These are phyloP conservation scores for Micropterix aruncella DNA, from an alignment of 2,888 invertebrate genomes.

Conservation along the genomic window DNA sequence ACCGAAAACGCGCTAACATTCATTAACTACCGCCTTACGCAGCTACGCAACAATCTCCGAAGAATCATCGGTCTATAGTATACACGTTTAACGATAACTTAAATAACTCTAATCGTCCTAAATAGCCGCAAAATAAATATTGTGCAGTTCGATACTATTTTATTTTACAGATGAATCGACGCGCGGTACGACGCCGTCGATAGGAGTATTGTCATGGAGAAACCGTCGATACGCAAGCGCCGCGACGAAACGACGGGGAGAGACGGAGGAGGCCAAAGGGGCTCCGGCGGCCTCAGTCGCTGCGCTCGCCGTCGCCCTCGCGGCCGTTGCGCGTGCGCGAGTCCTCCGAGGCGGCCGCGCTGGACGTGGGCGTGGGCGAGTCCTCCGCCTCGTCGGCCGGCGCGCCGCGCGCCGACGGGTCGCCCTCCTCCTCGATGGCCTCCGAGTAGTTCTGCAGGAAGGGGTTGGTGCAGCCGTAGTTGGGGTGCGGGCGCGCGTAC, in stretches of 20 bases:
- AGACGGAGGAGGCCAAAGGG: too few relatives aligned
- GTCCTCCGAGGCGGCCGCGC: conserved; percentile 43
- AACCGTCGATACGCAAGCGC: too few relatives aligned
- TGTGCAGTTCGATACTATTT: too few relatives aligned
- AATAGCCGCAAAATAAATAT: neutral
- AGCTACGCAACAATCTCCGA: neutral
- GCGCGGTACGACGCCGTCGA: too few relatives aligned
- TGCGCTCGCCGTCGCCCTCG: conserved; percentile 40
- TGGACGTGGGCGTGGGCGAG: conserved; percentile 37
- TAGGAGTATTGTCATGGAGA: too few relatives aligned
- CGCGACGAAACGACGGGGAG: too few relatives aligned
- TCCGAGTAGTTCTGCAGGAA: conserved; percentile 42
- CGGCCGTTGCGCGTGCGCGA: conserved; percentile 34
- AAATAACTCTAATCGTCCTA: neutral
- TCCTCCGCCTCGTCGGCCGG: conserved; percentile 22
- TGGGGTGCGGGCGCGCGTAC: conserved; percentile 8
- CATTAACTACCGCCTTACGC: neutral
- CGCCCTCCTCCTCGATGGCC: conserved; percentile 26
- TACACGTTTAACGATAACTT: neutral
- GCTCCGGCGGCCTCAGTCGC: conserved; percentile 35
- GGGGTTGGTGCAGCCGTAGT: conserved; percentile 42
- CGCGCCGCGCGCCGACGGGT: conserved; percentile 12
- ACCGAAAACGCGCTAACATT: neutral
- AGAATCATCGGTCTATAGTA: neutral
- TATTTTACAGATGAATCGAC: too few relatives aligned